These are phyloP conservation scores for Hemichromis elongatus DNA, from an alignment of 2,113 vertebrate genomes.

Conservation along the genomic window DNA sequence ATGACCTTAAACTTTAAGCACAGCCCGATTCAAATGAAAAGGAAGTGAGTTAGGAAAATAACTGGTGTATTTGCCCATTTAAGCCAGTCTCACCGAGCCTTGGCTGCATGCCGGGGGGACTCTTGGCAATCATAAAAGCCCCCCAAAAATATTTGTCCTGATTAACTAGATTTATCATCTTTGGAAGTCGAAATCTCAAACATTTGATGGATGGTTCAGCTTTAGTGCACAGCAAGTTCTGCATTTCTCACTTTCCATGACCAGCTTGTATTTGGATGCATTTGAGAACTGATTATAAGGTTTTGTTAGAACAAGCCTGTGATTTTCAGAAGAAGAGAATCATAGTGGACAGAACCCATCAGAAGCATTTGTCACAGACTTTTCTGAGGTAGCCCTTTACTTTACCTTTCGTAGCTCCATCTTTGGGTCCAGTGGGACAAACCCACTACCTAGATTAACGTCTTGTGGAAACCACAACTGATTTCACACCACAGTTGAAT, in stretches of 20 bases:
- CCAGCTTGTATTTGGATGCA: not conserved
- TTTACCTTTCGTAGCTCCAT: not conserved
- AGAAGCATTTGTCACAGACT: not conserved
- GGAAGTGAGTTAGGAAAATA: not conserved
- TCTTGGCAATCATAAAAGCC: not conserved
- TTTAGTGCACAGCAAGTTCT: rapidly evolving
- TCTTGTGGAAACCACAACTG: not conserved
- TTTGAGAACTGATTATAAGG: not conserved
- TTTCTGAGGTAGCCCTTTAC: not conserved
- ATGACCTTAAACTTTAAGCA: not conserved
- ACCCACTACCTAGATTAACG: not conserved
- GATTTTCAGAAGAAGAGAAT: not conserved
- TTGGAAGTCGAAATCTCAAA: not conserved
- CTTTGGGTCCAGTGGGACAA: not conserved
- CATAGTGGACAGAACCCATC: not conserved
- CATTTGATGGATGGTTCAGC: not conserved
- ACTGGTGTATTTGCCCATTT: not conserved
- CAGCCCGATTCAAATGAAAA: not conserved
- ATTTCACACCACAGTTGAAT: not conserved
- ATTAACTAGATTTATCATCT: not conserved
- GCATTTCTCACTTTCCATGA: not conserved
- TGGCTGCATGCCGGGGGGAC: not conserved
- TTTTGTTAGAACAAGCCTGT: not conserved
- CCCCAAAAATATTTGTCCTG: not conserved
- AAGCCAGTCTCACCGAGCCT: not conserved